These are phyloP conservation scores for Porites rus DNA, from an alignment of 92 coral and sea anemone genomes.

Conservation along the genomic window DNA sequence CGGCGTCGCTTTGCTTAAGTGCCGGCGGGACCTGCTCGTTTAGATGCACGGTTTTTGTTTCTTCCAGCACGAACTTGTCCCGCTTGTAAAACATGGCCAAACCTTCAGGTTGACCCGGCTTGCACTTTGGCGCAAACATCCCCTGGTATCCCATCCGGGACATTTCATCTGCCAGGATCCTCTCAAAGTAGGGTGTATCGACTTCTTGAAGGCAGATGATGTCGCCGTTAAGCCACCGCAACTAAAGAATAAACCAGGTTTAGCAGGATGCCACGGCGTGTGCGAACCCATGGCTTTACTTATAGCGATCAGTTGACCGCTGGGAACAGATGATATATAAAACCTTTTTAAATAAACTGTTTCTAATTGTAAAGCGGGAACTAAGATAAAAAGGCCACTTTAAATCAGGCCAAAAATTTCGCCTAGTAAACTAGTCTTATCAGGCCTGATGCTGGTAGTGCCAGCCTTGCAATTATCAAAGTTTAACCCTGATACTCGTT, in stretches of 20 bases:
- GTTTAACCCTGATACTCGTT: too few species aligned
- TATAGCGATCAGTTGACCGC: background rate
- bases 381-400: too few species aligned
- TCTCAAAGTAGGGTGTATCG: constrained; percentile 61
- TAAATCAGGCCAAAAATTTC: too few species aligned
- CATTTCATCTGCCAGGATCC: constrained; percentile 56
- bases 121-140: constrained; percentile 43
- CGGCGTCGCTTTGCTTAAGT: constrained; percentile 10
- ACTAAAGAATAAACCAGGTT: constrained; percentile 39
- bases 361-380: too few species aligned
- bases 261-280: background rate
- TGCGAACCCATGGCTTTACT: background rate
- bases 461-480: too few species aligned
- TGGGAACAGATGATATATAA: background rate
- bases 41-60: constrained; percentile 26
- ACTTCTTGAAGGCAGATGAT: constrained; percentile 82
- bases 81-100: constrained; percentile 67
- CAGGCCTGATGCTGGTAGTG: too few species aligned
- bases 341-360: too few species aligned
- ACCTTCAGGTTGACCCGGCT: constrained; percentile 50
- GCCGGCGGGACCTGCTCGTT: constrained; percentile 35
- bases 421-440: too few species aligned
- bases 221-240: constrained; percentile 80
- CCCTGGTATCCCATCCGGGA: constrained; percentile 61
- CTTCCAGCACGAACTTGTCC: constrained; percentile 56